Evolutionary conservation across 2,888 invertebrate species (phyloP).

Genomic region (Conops quadrifasciatus): DNA sequence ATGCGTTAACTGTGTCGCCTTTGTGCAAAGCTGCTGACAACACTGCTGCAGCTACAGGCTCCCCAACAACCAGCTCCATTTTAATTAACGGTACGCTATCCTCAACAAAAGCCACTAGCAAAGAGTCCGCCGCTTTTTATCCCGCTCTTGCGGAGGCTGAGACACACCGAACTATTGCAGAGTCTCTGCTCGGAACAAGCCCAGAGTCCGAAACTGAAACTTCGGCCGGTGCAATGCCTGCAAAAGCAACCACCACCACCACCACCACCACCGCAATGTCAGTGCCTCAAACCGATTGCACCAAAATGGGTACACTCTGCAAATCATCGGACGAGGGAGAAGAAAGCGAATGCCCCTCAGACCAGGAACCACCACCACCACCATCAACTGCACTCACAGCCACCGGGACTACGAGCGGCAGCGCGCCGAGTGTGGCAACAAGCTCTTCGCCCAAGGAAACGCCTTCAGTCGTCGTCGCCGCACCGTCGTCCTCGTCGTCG

Average conservation of each 20-base stretch:
- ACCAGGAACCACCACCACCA: slow-evolving; percentile 43
- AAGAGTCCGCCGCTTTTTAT: not conserved
- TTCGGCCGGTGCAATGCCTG: not conserved
- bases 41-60: not conserved
- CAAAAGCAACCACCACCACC: slow-evolving; percentile 13
- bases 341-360: slow-evolving; percentile 44
- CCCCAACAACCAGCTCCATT: too few species aligned
- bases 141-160: not conserved
- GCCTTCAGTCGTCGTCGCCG: too few species aligned
- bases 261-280: slow-evolving; percentile 2
- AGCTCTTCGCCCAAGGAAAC: slow-evolving; percentile 12
- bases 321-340: slow-evolving; percentile 48
- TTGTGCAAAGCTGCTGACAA: not conserved
- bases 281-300: not conserved
- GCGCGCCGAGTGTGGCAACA: not conserved
- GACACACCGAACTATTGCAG: too few species aligned
- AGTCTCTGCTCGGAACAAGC: too few species aligned
- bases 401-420: not conserved
- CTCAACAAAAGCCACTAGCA: not conserved
- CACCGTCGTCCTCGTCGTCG: too few species aligned
- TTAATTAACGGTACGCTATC: not conserved
- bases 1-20: not conserved
- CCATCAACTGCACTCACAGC: not conserved
- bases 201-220: not conserved
- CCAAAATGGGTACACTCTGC: slow-evolving; percentile 20